Percentiles rank a stretch among this genome's conserved stretches.
These are phyloP conservation scores for Polyodon spathula DNA, from an alignment of 2,113 vertebrate species.

Conservation along the genomic window DNA sequence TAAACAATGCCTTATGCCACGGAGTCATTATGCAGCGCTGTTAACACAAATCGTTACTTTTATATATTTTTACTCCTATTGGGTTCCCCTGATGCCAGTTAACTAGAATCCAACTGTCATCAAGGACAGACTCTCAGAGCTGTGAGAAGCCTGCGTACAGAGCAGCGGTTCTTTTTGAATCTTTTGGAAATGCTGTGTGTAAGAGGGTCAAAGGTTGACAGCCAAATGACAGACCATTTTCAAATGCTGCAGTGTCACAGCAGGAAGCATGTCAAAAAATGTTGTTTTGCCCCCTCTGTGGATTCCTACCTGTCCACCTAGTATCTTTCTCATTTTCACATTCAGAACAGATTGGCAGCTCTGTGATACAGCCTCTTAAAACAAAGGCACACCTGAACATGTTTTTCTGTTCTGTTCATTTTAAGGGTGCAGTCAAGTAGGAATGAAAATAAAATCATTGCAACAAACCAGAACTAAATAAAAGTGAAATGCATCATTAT, in stretches of 20 bases:
- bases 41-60: constrained; percentile 45
- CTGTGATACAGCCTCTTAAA: constrained; percentile 59
- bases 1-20: constrained; percentile 73
- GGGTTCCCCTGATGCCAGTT: constrained; percentile 56
- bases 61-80: constrained; percentile 42
- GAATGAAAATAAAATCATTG: too few species aligned
- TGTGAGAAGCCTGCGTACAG: constrained; percentile 44
- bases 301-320: constrained; percentile 59
- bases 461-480: too few species aligned
- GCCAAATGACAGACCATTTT: constrained; percentile 79
- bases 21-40: constrained; percentile 52
- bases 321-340: constrained; percentile 51
- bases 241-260: constrained; percentile 68
- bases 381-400: constrained; percentile 4
- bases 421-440: neutral
- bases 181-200: constrained; percentile 53
- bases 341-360: constrained; percentile 55
- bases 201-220: constrained; percentile 77
- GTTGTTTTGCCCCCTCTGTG: constrained; percentile 56
- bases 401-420: neutral
- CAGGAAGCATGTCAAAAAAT: constrained; percentile 66
- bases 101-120: constrained; percentile 69
- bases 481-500: too few species aligned
- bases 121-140: constrained; percentile 63
- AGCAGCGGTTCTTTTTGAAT: constrained; percentile 59